Percentiles rank a stretch among this genome's conserved stretches.
Evolutionary conservation across 2,797 vertebrate species (phyloP).

Genomic region (Hippocampus kuda): DNA sequence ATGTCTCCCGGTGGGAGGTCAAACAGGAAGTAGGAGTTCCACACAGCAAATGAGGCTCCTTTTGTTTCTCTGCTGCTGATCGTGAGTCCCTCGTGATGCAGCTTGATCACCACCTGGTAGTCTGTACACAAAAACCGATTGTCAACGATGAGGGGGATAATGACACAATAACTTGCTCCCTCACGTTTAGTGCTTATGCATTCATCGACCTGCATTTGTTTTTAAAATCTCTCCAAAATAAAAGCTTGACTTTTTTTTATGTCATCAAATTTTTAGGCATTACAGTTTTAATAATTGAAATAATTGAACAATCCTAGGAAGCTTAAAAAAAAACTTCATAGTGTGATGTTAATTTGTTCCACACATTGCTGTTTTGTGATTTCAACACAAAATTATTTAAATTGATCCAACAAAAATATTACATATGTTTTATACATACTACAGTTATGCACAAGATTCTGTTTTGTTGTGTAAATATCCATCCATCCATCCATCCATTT

Average conservation of each 20-base stretch:
- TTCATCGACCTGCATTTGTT: no score
- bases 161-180: background rate
- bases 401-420: no score
- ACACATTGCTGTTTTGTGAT: no score
- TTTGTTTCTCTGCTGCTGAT: slow-evolving; percentile 52
- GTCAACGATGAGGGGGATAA: background rate
- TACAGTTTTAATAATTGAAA: no score
- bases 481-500: no score
- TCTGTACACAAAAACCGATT: slow-evolving; percentile 32
- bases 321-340: no score
- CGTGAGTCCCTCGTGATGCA: slow-evolving; percentile 46
- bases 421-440: background rate
- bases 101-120: slow-evolving; percentile 53
- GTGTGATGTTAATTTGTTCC: no score
- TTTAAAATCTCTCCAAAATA: no score
- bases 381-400: no score
- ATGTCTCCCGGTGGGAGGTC: slow-evolving; percentile 58
- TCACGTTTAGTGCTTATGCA: background rate
- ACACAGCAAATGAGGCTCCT: slow-evolving; percentile 36
- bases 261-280: no score
- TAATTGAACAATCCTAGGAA: no score
- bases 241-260: no score
- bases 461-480: background rate
- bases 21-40: slow-evolving; percentile 62
- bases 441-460: background rate